A percentile compares a stretch with the other conserved stretches of the same genome.
phyloP scores from a whole-genome alignment of 2,888 invertebrate species.

The Xylota sylvarum region DNA sequence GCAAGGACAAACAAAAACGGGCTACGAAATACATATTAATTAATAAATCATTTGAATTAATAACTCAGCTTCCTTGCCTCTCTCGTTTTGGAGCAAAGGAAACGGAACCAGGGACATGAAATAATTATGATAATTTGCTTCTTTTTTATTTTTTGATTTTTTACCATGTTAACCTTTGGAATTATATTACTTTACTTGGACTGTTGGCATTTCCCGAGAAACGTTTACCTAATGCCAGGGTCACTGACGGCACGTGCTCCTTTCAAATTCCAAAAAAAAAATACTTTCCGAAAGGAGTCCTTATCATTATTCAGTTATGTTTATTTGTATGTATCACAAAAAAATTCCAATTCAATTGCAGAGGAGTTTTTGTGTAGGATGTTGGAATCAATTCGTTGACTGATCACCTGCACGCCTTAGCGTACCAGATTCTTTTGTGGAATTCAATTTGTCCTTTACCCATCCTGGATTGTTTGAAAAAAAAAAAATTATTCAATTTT shows the following conservation, averaged over 20 bases:
- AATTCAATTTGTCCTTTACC: constrained; percentile 10
- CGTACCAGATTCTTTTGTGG: not conserved
- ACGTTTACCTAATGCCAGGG: not conserved
- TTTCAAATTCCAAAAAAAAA: not conserved
- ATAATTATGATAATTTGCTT: constrained; percentile 1
- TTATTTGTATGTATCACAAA: constrained; percentile 2
- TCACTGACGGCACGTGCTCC: not conserved
- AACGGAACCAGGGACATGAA: not conserved
- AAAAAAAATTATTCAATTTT: constrained; percentile 20
- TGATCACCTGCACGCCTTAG: not conserved
- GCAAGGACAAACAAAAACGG: not conserved
- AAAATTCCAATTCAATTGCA: not conserved
- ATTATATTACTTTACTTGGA: not conserved
- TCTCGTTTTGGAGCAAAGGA: not conserved
- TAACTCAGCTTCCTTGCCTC: not conserved
- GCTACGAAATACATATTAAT: not conserved
- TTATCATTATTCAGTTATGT: constrained; percentile 23
- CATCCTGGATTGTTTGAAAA: not conserved
- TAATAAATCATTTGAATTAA: constrained; percentile 5
- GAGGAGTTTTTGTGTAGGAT: not conserved
- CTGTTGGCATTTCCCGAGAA: not conserved
- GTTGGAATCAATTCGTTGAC: not conserved
- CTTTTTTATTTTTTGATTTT: not conserved
- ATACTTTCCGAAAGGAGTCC: not conserved
- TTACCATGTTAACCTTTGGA: constrained; percentile 3